Evolutionary conservation across 2,888 invertebrate genomes (phyloP).

Genomic region (Polietes domitor): DNA sequence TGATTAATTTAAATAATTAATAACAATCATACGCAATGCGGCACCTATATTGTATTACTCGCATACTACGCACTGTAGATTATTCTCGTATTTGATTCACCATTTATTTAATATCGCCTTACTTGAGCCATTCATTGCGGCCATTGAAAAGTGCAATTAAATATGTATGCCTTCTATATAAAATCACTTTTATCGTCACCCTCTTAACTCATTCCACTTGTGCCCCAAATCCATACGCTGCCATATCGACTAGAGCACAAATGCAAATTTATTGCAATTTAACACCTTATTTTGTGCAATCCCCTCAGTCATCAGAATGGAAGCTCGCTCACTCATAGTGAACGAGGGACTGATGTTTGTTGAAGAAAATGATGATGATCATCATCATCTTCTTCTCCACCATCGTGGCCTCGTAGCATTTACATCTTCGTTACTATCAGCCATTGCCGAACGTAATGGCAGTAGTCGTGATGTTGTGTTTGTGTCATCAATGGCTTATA

Average conservation of each 20-base stretch:
- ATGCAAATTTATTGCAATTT: conserved; percentile 50
- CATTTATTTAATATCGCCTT: neutral
- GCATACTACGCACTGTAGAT: no score
- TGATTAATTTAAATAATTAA: no score
- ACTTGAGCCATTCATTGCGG: neutral
- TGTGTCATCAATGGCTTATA: neutral
- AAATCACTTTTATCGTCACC: neutral
- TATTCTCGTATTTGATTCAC: no score
- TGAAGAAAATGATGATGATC: no score
- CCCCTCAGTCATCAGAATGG: neutral
- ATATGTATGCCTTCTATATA: neutral
- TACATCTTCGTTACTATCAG: neutral
- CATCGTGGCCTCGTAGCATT: no score
- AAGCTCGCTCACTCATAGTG: no score
- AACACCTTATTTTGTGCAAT: conserved; percentile 37
- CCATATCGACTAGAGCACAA: neutral
- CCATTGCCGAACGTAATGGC: neutral
- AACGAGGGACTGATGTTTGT: no score
- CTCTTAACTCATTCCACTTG: neutral
- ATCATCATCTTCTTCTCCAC: no score
- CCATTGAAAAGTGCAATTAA: neutral
- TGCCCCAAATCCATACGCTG: neutral
- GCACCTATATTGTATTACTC: no score
- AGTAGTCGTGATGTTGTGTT: neutral
- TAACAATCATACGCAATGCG: no score